A percentile compares a stretch with the other conserved stretches of the same genome.
phyloP scores from a whole-genome alignment of 2,888 invertebrate species.

The Molorchus minor region DNA sequence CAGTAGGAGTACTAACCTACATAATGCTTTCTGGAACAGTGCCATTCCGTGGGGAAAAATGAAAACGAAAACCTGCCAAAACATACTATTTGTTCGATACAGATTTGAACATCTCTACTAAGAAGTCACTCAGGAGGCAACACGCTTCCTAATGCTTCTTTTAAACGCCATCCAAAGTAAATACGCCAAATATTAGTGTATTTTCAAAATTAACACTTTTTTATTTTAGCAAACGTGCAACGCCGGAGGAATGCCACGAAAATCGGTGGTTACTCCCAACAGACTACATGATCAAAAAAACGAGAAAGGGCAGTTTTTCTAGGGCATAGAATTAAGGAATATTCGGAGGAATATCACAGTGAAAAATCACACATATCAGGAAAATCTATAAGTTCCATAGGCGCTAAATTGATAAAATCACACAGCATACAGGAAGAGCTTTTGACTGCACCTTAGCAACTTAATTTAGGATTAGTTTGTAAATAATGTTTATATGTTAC shows the following conservation, averaged over 20 bases:
- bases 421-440: slow-evolving; percentile 89
- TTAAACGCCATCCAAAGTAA: slow-evolving; percentile 93
- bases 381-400: slow-evolving; percentile 67
- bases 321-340: slow-evolving; percentile 84
- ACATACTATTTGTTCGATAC: slow-evolving; percentile 91
- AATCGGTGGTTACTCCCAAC: slow-evolving; percentile 95
- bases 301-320: slow-evolving; percentile 88
- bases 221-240: slow-evolving; percentile 84
- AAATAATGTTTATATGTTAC: slow-evolving; percentile 40
- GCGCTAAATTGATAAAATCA: slow-evolving; percentile 73
- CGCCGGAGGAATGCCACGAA: slow-evolving; percentile 93
- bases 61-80: slow-evolving; percentile 88
- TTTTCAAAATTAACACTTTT: slow-evolving; percentile 1
- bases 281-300: slow-evolving; percentile 92
- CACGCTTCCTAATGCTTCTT: slow-evolving; percentile 94
- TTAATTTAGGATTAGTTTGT: slow-evolving; percentile 40
- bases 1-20: slow-evolving; percentile 91
- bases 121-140: slow-evolving; percentile 92
- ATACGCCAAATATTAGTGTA: slow-evolving; percentile 45
- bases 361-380: slow-evolving; percentile 72
- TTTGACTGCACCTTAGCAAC: slow-evolving; percentile 63
- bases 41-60: slow-evolving; percentile 86
- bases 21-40: slow-evolving; percentile 91
- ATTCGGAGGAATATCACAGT: slow-evolving; percentile 82
- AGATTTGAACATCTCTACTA: slow-evolving; percentile 94